Evolutionary conservation across 2,113 vertebrate genomes (phyloP).

Genomic region (Pachycephala philippinensis): DNA sequence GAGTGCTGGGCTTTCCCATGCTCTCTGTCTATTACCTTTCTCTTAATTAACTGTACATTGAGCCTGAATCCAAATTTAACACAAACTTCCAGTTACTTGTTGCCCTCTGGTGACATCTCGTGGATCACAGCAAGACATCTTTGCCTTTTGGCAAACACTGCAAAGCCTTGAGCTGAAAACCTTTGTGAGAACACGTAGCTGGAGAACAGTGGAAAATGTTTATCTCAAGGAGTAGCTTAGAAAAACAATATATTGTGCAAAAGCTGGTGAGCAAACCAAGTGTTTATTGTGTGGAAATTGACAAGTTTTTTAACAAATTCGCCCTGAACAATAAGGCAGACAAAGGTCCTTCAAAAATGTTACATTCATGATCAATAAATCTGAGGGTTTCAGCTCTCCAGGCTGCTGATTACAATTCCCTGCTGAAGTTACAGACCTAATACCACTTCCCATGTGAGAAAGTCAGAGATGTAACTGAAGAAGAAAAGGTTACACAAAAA

Average conservation of each 20-base stretch:
- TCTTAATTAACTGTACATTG: background rate
- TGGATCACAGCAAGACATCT: background rate
- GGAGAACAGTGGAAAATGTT: background rate
- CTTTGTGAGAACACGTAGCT: background rate
- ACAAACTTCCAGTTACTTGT: background rate
- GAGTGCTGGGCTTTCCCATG: background rate
- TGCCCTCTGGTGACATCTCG: slow-evolving; percentile 38
- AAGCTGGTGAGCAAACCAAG: background rate
- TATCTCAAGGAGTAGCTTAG: background rate
- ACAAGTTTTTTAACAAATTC: background rate
- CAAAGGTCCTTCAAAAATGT: background rate
- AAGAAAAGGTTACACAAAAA: background rate
- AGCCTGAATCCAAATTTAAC: background rate
- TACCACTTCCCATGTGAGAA: background rate
- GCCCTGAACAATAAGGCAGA: background rate
- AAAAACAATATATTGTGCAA: background rate
- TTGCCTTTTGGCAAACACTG: background rate
- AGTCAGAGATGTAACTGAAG: background rate
- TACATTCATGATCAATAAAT: background rate
- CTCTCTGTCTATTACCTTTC: background rate
- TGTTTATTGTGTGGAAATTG: background rate
- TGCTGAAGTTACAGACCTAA: background rate
- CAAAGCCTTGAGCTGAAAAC: background rate
- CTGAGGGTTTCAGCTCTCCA: background rate
- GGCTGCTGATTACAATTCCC: background rate